A percentile compares a stretch with the other conserved stretches of the same genome.
Evolutionary conservation across 2,888 invertebrate genomes (phyloP).

Genomic region (Diarsia dahlii): DNA sequence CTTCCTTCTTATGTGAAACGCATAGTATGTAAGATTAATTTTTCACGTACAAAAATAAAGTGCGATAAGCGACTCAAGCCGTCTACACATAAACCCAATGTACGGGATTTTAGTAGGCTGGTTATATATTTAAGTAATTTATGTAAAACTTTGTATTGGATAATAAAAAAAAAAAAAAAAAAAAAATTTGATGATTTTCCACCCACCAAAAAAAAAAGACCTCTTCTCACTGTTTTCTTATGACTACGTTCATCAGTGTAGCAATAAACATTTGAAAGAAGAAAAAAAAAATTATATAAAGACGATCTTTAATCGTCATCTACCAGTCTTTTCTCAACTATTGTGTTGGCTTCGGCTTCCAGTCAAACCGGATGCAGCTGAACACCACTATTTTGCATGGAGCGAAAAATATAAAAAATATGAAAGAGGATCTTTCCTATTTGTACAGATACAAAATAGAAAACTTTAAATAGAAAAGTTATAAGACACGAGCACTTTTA

Average conservation of each 20-base stretch:
- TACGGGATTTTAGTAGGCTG: no score
- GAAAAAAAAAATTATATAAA: background rate
- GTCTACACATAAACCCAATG: no score
- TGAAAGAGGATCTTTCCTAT: background rate
- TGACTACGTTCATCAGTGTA: background rate
- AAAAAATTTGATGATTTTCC: no score
- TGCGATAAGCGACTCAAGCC: no score
- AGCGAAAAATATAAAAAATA: background rate
- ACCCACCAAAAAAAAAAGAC: no score
- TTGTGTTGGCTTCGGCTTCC: background rate
- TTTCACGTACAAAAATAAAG: no score
- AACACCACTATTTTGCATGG: background rate
- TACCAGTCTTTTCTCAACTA: background rate
- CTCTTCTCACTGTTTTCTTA: no score
- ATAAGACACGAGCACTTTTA: constrained; percentile 6
- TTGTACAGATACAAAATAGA: background rate
- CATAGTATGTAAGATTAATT: no score
- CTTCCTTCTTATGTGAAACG: no score
- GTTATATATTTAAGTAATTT: no score
- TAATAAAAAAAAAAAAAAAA: no score
- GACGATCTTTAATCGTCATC: background rate
- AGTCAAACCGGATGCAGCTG: background rate
- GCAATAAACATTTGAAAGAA: background rate
- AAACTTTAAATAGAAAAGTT: constrained; percentile 4
- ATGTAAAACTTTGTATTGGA: no score